Conservation (phyloP, 1,140 invertebrate species). For the Theocolax elegans region DNA sequence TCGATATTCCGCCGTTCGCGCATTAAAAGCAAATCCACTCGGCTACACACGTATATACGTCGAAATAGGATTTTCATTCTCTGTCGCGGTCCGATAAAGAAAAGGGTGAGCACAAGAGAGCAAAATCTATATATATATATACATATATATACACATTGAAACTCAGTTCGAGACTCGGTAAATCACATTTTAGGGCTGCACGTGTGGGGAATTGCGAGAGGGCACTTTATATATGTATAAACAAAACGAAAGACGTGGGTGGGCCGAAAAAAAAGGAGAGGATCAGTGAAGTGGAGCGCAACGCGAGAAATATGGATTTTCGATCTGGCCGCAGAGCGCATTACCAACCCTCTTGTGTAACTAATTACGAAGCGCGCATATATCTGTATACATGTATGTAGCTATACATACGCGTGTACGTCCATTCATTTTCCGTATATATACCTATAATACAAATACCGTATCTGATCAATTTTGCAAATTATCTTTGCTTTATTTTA, state of each 20-base stretch:
- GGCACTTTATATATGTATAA: neutral
- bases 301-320: conserved; percentile 4
- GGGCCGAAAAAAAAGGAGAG: neutral
- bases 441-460: too few relatives aligned
- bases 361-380: neutral
- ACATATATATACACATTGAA: too few relatives aligned
- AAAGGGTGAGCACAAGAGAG: neutral
- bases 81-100: neutral
- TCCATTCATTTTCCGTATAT: too few relatives aligned
- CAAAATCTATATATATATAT: too few relatives aligned
- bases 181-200: neutral
- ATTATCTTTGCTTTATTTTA: too few relatives aligned
- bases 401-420: too few relatives aligned
- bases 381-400: too few relatives aligned
- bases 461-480: too few relatives aligned
- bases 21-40: neutral
- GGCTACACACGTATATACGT: neutral
- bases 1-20: neutral
- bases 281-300: neutral
- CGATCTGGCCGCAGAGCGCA: neutral
- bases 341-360: neutral
- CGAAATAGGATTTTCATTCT: neutral
- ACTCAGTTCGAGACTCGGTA: too few relatives aligned
- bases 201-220: neutral
- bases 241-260: too few relatives aligned